Evolutionary conservation across 2,113 vertebrate genomes (phyloP).

Genomic region (Dasyornis broadbenti): DNA sequence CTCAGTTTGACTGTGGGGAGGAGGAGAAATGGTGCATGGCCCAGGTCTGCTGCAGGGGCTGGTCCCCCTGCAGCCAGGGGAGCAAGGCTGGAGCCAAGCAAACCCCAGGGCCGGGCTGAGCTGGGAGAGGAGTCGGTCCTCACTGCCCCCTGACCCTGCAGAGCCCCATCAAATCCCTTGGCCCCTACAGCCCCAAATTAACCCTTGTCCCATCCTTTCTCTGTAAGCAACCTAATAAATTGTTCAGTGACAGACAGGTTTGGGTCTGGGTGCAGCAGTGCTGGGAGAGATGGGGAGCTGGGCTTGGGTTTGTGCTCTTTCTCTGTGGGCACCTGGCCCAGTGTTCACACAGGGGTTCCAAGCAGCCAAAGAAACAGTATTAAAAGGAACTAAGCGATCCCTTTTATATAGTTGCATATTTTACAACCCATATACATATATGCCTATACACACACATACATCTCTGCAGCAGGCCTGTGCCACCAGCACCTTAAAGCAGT

Average conservation of each 20-base stretch:
- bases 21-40: neutral
- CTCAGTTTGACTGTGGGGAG: neutral
- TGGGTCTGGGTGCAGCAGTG: fast-evolving
- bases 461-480: neutral
- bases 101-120: neutral
- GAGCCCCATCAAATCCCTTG: neutral
- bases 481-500: neutral
- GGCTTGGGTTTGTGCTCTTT: neutral
- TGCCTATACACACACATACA: conserved; percentile 24
- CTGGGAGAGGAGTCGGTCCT: neutral
- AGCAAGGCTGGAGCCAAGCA: neutral
- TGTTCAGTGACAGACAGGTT: neutral
- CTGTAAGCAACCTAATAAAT: conserved; percentile 40
- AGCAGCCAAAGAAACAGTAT: neutral
- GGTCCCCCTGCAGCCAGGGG: neutral
- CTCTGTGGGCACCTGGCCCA: neutral
- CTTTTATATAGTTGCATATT: conserved; percentile 38
- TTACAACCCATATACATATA: conserved; percentile 52
- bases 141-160: neutral
- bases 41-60: neutral
- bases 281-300: neutral
- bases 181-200: neutral
- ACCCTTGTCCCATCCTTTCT: neutral
- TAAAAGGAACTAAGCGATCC: neutral
- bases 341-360: neutral